Percentiles rank a stretch among this genome's conserved stretches.
Evolutionary conservation across 35 echinoderm and acorn worm species (phyloP).

Genomic region (Ophioderma brevispina): DNA sequence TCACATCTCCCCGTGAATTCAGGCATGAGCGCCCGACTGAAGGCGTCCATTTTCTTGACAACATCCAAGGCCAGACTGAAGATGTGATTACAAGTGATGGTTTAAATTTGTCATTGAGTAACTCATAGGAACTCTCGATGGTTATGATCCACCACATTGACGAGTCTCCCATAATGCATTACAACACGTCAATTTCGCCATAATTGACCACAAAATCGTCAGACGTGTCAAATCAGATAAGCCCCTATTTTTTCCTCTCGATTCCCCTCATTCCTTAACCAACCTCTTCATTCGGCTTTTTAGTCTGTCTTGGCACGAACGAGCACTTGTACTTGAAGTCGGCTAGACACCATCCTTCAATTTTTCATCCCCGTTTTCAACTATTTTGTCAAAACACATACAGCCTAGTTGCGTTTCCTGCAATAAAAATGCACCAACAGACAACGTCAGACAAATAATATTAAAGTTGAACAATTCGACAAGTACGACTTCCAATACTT

Average conservation of each 20-base stretch:
- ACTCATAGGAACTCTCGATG: neutral
- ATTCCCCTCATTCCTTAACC: no score
- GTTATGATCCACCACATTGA: no score
- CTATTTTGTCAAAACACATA: neutral
- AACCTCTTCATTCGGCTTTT: no score
- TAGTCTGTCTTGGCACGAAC: neutral
- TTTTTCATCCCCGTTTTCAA: neutral
- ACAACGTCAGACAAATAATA: neutral
- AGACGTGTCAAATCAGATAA: neutral
- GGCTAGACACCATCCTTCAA: neutral
- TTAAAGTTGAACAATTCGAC: neutral
- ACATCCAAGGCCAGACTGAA: neutral
- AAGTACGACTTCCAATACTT: neutral
- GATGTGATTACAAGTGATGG: conserved; percentile 1
- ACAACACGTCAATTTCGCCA: no score
- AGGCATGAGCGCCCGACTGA: neutral
- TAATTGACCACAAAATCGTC: no score
- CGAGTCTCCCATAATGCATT: no score
- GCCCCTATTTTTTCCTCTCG: no score
- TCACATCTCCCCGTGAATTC: conserved; percentile 1
- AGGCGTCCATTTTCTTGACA: neutral
- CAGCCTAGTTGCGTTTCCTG: neutral
- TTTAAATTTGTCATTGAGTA: conserved; percentile 10
- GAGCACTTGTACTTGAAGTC: neutral
- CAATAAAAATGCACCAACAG: neutral